phyloP scores from a whole-genome alignment of 2,113 vertebrate species.

The Strix uralensis region DNA sequence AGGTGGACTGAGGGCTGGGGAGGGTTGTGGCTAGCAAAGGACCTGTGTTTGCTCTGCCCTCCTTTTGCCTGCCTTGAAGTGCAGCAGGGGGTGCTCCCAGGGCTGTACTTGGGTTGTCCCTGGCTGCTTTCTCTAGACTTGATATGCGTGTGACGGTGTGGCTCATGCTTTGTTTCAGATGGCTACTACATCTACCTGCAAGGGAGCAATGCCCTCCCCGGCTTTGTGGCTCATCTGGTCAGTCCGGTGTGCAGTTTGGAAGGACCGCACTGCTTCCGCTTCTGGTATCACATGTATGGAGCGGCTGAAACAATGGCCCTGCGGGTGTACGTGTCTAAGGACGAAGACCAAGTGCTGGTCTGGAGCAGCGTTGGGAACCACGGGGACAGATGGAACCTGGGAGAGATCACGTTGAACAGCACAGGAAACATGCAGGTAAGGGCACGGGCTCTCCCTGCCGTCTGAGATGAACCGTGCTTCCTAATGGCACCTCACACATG shows the following conservation, averaged over 20 bases:
- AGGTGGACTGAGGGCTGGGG: background rate
- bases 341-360: accelerated
- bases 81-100: background rate
- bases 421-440: background rate
- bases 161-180: slow-evolving; percentile 34
- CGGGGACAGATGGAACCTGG: background rate
- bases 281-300: slow-evolving; percentile 87
- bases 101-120: background rate
- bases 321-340: background rate
- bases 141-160: background rate
- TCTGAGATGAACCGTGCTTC: background rate
- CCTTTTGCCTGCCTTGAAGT: background rate
- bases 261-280: slow-evolving; percentile 76
- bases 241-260: slow-evolving; percentile 64
- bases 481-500: background rate
- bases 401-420: background rate
- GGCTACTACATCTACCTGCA: slow-evolving; percentile 83
- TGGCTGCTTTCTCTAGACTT: background rate
- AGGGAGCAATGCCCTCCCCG: slow-evolving; percentile 24
- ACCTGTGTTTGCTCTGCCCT: background rate
- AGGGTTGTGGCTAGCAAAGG: background rate
- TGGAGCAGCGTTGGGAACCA: background rate
- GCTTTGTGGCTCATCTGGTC: slow-evolving; percentile 72
- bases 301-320: slow-evolving; percentile 67
- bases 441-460: background rate